Base-by-base conservation (phyloP, 2,113 vertebrate species). In the Muscicapa adusta region DNA sequence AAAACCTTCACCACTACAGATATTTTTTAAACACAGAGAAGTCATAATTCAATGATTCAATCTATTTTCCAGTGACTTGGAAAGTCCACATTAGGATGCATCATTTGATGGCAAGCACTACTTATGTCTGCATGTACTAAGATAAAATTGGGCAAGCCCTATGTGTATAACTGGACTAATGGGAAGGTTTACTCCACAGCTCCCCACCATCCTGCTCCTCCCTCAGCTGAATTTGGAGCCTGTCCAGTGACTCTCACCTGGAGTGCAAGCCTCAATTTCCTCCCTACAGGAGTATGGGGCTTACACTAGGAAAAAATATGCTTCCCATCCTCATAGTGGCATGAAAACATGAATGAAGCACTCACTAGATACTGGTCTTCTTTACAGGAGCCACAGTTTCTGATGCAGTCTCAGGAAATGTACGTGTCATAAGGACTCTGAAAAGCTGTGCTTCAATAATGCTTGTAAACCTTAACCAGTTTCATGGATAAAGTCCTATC, bases 71-170 rank as follows among this genome's bases (percentile, higher is more conserved):
- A 86, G 36, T 60, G 28, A 68, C 53, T 71, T 60, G 47, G 50
- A 68, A 68, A 57, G 20, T 7, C 48, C 68, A n/a, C 22, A 63
- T 56, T 29, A 43, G 13, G 43, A 42, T 63, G 36, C 18, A 43
- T 51, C 38, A 82, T 73, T 75, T 84, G 47, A 71, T 51, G 57
- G 24, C 1, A 9, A 91, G 47, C 2, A 57, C 53, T 89, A 28
- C 26, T 84, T 54, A 24, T 1, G 7, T 10, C 53, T 62, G 3
- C 0, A 0, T 67, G 11, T n/a, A 53, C 13, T 65, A n/a, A 34
- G 74, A 63, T 24, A 58, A 80, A 81, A 74, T 5, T 53, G 42
- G 7, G 22, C 38, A 38, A 68, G 50, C 12, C 36, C n/a, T n/a
- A 51, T n/a, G 73, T 4, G 2, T 18, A 26, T 26, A 67, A 56